Conservation (phyloP, 2,888 invertebrate species). For the Caenorhabditis wallacei region DNA sequence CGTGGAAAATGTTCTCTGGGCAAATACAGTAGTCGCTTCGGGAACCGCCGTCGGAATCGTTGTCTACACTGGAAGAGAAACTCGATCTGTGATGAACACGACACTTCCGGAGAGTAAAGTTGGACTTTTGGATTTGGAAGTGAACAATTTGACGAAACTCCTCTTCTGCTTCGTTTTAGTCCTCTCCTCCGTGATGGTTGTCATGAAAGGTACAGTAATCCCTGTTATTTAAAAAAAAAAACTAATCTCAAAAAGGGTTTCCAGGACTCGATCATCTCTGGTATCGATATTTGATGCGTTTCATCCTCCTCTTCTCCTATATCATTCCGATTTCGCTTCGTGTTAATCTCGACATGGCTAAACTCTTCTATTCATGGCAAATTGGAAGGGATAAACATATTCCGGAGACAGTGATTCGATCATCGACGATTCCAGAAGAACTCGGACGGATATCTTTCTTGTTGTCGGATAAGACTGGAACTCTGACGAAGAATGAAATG, state of each 20-base stretch:
- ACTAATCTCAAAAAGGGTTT: too few species aligned
- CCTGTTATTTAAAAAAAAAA: too few species aligned
- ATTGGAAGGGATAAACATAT: constrained; percentile 96
- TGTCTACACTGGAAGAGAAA: constrained; percentile 96
- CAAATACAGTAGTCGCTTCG: constrained; percentile 97
- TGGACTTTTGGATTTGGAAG: constrained; percentile 94
- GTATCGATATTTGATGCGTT: constrained; percentile 93
- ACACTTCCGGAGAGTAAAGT: constrained; percentile 96
- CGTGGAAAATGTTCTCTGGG: constrained; percentile 98
- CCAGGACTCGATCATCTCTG: constrained; percentile 78
- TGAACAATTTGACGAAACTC: constrained; percentile 96
- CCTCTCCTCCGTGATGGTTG: constrained; percentile 94
- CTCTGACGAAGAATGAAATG: constrained; percentile 99
- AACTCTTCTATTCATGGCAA: constrained; percentile 92
- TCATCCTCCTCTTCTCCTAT: constrained; percentile 97
- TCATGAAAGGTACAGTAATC: too few species aligned
- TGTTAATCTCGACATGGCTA: constrained; percentile 99
- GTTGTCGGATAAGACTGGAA: constrained; percentile 98
- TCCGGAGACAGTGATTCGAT: constrained; percentile 94
- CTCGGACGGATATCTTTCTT: constrained; percentile 94
- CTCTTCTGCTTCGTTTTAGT: constrained; percentile 93
- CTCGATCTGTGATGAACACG: constrained; percentile 98
- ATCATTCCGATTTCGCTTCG: constrained; percentile 98
- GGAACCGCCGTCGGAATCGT: constrained; percentile 87
- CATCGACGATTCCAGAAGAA: constrained; percentile 99